Evolutionary conservation across 2,797 vertebrate genomes (phyloP).

Genomic region (Phataginus tetradactyla): DNA sequence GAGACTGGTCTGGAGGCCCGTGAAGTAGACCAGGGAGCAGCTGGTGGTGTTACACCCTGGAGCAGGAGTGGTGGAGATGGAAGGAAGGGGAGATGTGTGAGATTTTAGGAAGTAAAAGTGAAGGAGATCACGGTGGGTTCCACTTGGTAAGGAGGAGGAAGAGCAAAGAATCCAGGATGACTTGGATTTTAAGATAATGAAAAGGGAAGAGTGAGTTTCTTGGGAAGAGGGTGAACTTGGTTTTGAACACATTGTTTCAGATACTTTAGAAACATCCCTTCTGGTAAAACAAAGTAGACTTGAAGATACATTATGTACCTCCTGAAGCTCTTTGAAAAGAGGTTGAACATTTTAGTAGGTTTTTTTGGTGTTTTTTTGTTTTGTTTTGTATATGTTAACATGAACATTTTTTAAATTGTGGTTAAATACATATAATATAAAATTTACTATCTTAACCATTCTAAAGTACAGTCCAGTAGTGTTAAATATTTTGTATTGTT

Average conservation of each 20-base stretch:
- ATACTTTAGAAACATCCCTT: background rate
- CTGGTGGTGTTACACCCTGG: background rate
- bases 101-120: background rate
- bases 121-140: background rate
- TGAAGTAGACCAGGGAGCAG: background rate
- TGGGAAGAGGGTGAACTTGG: background rate
- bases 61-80: background rate
- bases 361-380: background rate
- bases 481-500: conserved; percentile 18
- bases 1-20: background rate
- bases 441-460: background rate
- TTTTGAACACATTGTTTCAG: background rate
- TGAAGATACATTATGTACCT: background rate
- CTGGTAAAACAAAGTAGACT: background rate
- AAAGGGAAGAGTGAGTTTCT: conserved; percentile 6
- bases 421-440: background rate
- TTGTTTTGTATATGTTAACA: background rate
- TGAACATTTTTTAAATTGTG: background rate
- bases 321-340: background rate
- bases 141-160: background rate
- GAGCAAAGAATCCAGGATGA: background rate
- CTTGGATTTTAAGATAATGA: background rate
- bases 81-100: background rate
- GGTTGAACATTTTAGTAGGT: background rate
- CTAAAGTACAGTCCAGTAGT: background rate